phyloP scores from a whole-genome alignment of 1,140 invertebrate genomes.

The Ceratitis capitata region DNA sequence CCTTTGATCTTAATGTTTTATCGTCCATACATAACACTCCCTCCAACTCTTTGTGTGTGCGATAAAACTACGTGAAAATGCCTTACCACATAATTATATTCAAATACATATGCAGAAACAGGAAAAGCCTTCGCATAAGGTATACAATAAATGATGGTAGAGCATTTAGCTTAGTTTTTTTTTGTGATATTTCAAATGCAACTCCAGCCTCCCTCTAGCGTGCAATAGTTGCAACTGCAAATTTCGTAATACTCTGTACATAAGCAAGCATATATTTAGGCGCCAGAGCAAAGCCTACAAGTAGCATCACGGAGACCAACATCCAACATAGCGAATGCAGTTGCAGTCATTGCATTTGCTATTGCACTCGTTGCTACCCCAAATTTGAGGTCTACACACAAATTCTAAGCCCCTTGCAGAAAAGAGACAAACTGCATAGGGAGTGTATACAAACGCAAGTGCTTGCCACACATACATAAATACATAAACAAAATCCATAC shows the following conservation, averaged over 20 bases:
- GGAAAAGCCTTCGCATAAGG: too few relatives aligned
- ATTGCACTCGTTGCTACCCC: conserved; percentile 10
- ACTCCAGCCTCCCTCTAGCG: conserved; percentile 5
- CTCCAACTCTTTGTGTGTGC: too few relatives aligned
- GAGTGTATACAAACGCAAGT: background rate
- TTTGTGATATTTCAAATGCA: too few relatives aligned
- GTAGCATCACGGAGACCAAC: background rate
- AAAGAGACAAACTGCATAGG: conserved; percentile 29
- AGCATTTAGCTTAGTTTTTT: too few relatives aligned
- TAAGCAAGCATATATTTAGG: background rate
- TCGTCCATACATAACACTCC: too few relatives aligned
- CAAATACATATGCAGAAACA: too few relatives aligned
- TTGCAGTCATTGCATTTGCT: background rate
- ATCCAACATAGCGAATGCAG: background rate
- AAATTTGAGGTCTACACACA: background rate
- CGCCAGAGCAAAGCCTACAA: background rate
- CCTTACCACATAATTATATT: too few relatives aligned
- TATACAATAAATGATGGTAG: too few relatives aligned
- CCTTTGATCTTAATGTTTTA: too few relatives aligned
- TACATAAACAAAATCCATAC: background rate
- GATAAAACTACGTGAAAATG: too few relatives aligned
- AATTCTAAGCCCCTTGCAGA: background rate
- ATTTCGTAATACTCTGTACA: background rate
- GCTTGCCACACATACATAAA: background rate
- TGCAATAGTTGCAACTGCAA: conserved; percentile 1